Base-by-base conservation (phyloP, 1,140 invertebrate genomes). In the Drosophila tropicalis region DNA sequence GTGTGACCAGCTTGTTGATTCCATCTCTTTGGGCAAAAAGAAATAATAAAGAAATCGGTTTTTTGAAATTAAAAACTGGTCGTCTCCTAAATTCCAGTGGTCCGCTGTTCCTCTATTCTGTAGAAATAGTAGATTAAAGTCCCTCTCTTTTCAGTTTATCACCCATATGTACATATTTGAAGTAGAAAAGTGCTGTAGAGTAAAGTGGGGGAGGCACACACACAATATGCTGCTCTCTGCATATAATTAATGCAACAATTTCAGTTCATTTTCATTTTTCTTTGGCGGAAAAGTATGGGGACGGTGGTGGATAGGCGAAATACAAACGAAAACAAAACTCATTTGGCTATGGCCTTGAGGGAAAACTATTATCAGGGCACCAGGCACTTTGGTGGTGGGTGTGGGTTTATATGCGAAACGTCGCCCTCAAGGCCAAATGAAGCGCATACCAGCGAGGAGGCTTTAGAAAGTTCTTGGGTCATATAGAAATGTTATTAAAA, bases 201-300 rank as follows among this genome's bases (percentile, higher is more conserved):
- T 36, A 12, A 29, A 13, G 22, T 5, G 17, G 34, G 39, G 66
- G 57, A 25, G 65, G 29, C 69, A 40, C 39, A 64, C 51, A 44
- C 60, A 56, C 60, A 19, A 34, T 40, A 19, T 41, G 39, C 41
- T 36, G 7, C 34, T 78, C 67, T 40, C 12, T 63, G 65, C 66
- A 80, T 70, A 70, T 85, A 73, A 82, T 82, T 70, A 75, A 80
- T 81, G 65, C 75, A 76, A 61, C n/a, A 58, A 54, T 79, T 65
- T 73, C 44, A 19, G 44, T 51, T 51, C 22, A 32, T 63, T 67
- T 58, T 70, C 55, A 47, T 41, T 65, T 61, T 67, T 40, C 39
- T 44, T 71, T 69, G 1, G 39, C 34, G 54, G 39, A 40, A 13
- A 39, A 36, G 34, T 36, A 36, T 9, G 34, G 34, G 36, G 36